Evolutionary conservation across 2,797 vertebrate genomes (phyloP).

Genomic region (Malurus splendens): DNA sequence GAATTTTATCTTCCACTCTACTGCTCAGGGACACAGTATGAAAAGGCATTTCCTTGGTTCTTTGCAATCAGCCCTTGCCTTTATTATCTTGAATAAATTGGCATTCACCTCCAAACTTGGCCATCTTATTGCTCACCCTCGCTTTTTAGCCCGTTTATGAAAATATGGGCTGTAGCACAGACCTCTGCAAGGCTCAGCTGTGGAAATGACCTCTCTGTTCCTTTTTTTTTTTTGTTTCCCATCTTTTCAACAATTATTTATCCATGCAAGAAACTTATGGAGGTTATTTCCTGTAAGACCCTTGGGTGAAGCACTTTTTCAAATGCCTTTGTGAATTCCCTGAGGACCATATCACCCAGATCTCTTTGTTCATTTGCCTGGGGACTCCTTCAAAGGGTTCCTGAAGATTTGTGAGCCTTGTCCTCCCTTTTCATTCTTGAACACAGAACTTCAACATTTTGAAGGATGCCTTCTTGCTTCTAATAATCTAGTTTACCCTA

Average conservation of each 20-base stretch:
- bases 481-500: conserved; percentile 19
- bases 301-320: conserved; percentile 32
- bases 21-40: background rate
- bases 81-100: conserved; percentile 4
- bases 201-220: background rate
- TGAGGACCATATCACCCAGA: conserved; percentile 20
- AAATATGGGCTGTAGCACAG: background rate
- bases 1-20: background rate
- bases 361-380: conserved; percentile 42
- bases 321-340: conserved; percentile 32
- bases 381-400: conserved; percentile 46
- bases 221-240: background rate
- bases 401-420: conserved; percentile 54
- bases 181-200: background rate
- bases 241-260: conserved; percentile 25
- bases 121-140: background rate
- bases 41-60: background rate
- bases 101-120: background rate
- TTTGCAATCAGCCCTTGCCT: background rate
- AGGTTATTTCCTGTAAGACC: conserved; percentile 31
- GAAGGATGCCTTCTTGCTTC: conserved; percentile 40
- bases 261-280: background rate
- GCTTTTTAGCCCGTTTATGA: background rate
- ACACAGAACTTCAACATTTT: conserved; percentile 5
- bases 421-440: conserved; percentile 49